Percentiles rank a stretch among this genome's conserved stretches.
Conservation (phyloP, 2,888 invertebrate genomes). For the Bruchidius siliquastri region DNA sequence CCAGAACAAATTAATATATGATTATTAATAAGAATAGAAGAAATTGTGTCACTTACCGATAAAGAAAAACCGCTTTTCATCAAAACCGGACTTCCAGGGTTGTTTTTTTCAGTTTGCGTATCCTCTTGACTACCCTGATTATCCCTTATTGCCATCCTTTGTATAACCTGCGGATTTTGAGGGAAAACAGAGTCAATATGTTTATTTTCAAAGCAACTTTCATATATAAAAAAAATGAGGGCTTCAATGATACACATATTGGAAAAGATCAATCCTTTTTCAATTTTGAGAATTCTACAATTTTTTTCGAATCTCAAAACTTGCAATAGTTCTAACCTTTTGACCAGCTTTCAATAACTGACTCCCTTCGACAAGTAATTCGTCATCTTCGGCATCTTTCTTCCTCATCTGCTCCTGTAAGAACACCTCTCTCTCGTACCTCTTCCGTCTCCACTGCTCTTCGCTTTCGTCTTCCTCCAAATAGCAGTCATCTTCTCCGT, state of each 20-base stretch:
- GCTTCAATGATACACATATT: too few relatives aligned
- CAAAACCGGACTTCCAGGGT: constrained; percentile 29
- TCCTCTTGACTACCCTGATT: not conserved
- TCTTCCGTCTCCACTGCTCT: constrained; percentile 71
- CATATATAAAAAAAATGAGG: too few relatives aligned
- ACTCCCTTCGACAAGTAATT: constrained; percentile 10
- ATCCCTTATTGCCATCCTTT: not conserved
- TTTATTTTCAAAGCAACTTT: too few relatives aligned
- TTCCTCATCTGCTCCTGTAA: constrained; percentile 53
- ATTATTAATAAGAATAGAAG: too few relatives aligned
- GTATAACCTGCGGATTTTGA: constrained; percentile 3
- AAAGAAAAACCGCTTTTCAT: constrained; percentile 47
- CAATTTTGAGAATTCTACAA: too few relatives aligned
- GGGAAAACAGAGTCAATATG: constrained; percentile 2
- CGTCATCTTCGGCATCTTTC: constrained; percentile 25
- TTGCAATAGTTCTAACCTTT: constrained; percentile 40
- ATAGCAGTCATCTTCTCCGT: constrained; percentile 52
- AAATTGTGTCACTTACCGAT: constrained; percentile 50
- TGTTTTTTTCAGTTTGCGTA: not conserved
- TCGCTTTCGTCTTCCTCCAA: constrained; percentile 72
- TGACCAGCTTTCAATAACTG: constrained; percentile 49
- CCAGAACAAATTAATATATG: too few relatives aligned
- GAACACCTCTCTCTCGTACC: constrained; percentile 76
- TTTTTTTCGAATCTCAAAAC: too few relatives aligned
- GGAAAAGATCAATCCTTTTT: too few relatives aligned